Base-by-base conservation (phyloP, 1,140 invertebrate species). In the Sitophilus oryzae region DNA sequence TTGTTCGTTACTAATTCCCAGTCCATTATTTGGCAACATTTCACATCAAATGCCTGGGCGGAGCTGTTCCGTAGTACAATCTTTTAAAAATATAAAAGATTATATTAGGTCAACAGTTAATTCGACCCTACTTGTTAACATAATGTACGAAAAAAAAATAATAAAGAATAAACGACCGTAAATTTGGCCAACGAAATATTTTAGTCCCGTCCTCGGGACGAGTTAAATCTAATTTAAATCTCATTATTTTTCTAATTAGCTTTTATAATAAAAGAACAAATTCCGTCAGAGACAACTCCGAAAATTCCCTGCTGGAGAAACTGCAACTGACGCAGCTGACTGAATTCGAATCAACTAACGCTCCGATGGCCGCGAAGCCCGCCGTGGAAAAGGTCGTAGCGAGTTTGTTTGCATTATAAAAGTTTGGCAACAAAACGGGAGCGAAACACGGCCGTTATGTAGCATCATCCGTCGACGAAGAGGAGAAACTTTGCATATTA, bases 341-440 rank as follows among this genome's bases (percentile, higher is more conserved):
- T 21, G 19, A 20, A 46, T 16, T 30, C 25, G 35, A 46, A 30
- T 47, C 34, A 43, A 19, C 34, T 52, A 35, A 15, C 49, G 49
- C 22, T 52, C 49, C 49, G 36, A 25, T 19, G n/a, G n/a, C n/a
- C n/a, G n/a, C n/a, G n/a, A 42, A 52, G 21, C 36, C 16, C 38
- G 23, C 15, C 42, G 52, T 47, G 16, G 43, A 46, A 53, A 46
- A 53, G 52, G 42, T 52, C 50, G 35, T 45, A 43, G 52, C 52
- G 38, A 46, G 52, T 45, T 53, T 53, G 52, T 53, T 46, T 53
- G 42, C 42, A 53, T 53, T 53, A 52, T 55, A 55, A 48, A 48
- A 55, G 36, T 55, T 48, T 46, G n/a, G 52, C 37, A 55, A 55
- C 52, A 55, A 55, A 55, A 30, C n/a, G n/a, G n/a, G n/a, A n/a